A percentile compares a stretch with the other conserved stretches of the same genome.
phyloP scores from a whole-genome alignment of 2,888 invertebrate species.

The Epinotia nisella region DNA sequence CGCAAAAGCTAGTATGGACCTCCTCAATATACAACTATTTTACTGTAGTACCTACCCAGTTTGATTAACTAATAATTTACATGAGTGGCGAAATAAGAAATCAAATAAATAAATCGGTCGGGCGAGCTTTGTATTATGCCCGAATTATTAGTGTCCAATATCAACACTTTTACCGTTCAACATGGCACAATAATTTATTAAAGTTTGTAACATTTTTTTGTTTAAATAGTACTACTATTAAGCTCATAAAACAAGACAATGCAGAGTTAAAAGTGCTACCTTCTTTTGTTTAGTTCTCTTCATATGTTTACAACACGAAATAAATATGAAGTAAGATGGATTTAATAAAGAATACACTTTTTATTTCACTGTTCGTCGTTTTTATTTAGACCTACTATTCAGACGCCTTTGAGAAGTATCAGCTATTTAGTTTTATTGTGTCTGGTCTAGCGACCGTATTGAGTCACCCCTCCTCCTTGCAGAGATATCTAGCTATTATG shows the following conservation, averaged over 20 bases:
- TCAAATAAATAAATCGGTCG: too few relatives aligned
- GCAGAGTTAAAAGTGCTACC: neutral
- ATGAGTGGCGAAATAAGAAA: too few relatives aligned
- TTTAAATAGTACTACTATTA: too few relatives aligned
- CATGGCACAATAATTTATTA: too few relatives aligned
- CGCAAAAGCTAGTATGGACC: too few relatives aligned
- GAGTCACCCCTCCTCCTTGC: conserved; percentile 2
- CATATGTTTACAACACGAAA: neutral
- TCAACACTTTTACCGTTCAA: too few relatives aligned
- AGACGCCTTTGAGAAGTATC: neutral
- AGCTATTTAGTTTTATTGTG: conserved; percentile 5
- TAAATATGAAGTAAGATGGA: neutral
- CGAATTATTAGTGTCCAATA: too few relatives aligned
- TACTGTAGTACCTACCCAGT: too few relatives aligned
- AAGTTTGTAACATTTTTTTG: too few relatives aligned
- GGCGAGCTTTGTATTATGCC: too few relatives aligned
- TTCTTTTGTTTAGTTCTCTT: neutral
- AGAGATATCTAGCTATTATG: neutral
- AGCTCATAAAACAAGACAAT: neutral
- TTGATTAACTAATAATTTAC: too few relatives aligned
- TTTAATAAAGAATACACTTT: neutral
- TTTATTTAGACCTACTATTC: conserved; percentile 1
- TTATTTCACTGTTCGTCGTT: neutral
- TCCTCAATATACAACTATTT: too few relatives aligned
- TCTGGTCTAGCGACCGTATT: neutral